Evolutionary conservation across 1,140 invertebrate species (phyloP), one percentile per base, ranked within the genome.

Genomic region (Micrasema longulum): DNA sequence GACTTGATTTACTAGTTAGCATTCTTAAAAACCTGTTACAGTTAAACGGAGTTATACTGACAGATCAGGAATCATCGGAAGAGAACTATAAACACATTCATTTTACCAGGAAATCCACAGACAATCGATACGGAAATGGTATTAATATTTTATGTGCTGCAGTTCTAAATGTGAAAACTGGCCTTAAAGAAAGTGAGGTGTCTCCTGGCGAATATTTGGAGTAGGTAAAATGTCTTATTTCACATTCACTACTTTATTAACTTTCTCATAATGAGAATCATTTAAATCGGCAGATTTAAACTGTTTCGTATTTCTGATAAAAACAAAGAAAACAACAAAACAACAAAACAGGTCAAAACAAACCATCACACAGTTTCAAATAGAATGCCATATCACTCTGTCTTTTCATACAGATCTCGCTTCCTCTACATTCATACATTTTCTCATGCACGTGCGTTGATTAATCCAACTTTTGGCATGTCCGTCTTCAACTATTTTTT

Each of bases 131-230:
- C 57, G 10, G 64, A n/a, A 50, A 23, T 18, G 31, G 16, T 5
- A 22, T 5, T 5, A 38, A 53, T 26, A 18, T 75, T 48, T 14
- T 73, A n/a, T 74, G 73, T 18, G 69, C 64, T 36, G 69, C 73
- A n/a, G 69, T 72, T 11, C 14, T 75, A 4, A 75, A 72, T 35
- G 23, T 11, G 1, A 71, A 71, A 64, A 71, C 45, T 20, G 66
- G 69, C 1, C 4, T 48, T 7, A 75, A 75, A 65, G 73, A 75
- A 65, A 64, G 1, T 16, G 23, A 69, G 48, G 11, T 69, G 2
- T 45, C 73, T 5, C 52, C 64, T 4, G 31, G 23, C 35, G 38
- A 65, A 48, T 75, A 75, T 65, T 47, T 71, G 23, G 55, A 65
- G 73, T 75, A 53, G 67, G 67, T 63, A 7, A 48, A 22, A 18